Conservation (phyloP, 2,888 invertebrate genomes). For the Cyclophora punctaria region DNA sequence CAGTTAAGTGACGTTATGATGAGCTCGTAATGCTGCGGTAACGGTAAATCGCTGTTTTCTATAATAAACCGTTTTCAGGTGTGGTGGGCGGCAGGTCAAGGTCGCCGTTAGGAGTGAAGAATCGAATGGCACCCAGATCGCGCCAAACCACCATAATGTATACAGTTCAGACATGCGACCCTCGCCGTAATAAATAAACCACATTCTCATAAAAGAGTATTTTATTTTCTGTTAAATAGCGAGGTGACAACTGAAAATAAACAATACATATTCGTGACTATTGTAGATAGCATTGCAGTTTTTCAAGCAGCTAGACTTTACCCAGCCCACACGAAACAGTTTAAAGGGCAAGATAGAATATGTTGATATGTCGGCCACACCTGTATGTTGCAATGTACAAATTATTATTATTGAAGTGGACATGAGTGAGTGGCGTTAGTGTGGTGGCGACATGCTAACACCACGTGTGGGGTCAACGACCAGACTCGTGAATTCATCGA, state of each 20-base stretch:
- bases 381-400: neutral
- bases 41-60: slow-evolving; percentile 4
- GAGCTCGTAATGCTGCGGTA: neutral
- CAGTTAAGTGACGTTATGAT: neutral
- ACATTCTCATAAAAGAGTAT: no score
- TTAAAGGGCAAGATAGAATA: neutral
- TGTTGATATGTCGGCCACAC: neutral
- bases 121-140: slow-evolving; percentile 23
- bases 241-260: no score
- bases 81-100: slow-evolving; percentile 27
- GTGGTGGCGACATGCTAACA: slow-evolving; percentile 21
- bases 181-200: no score
- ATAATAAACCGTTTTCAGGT: slow-evolving; percentile 13
- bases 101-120: slow-evolving; percentile 21
- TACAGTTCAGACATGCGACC: slow-evolving; percentile 15
- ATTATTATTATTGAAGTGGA: slow-evolving; percentile 8
- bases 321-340: neutral
- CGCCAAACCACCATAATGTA: slow-evolving; percentile 17
- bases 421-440: slow-evolving; percentile 8
- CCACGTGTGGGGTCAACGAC: slow-evolving; percentile 36
- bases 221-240: no score
- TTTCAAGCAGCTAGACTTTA: no score
- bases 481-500: slow-evolving; percentile 21
- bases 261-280: no score
- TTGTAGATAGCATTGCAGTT: no score